Evolutionary conservation across 1,140 invertebrate species (phyloP), one percentile per base, ranked within the genome.

Genomic region (Penaeus indicus): DNA sequence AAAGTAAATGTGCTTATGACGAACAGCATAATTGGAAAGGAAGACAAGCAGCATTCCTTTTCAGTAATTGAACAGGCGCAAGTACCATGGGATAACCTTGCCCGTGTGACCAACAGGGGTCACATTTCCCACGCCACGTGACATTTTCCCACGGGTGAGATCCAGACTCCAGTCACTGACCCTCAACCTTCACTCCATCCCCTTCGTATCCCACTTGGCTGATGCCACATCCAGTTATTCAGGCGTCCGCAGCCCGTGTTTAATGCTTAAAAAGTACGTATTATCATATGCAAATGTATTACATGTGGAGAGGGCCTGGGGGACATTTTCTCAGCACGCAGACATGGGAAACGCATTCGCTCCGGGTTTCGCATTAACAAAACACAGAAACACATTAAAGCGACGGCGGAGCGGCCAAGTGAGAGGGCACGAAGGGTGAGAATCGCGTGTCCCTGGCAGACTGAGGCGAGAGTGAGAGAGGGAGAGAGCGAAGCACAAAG

Each of bases 341-440:
- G 54, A 54, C 54, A 54, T 54, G 54, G 54, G 54, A 54, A 54
- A 16, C 54, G 54, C 54, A 54, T 54, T 54, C 16, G 54, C 54
- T 54, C 54, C 54, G 54, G 54, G 10, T 54, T 54, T 54, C 54
- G 16, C 54, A 54, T 54, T 7, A 78, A 47, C 27, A 22, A 38
- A 78, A 38, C 75, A 78, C 21, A 78, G 16, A 78, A n/a, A 78
- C 27, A 78, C 21, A 25, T 78, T 32, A 79, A 79, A 79, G 25
- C 25, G 18, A 80, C 18, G 47, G 11, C n/a, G 38, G 13, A 80
- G 16, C 78, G 47, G 18, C 16, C 32, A 47, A 42, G 16, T 80
- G 78, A 38, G 78, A 32, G 32, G n/a, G 47, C 27, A 18, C 16
- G 22, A 61, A 54, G 47, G 60, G 18, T 11, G 79, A n/a, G 47